phyloP scores from a whole-genome alignment of 2,797 vertebrate species.

The Cryptoblepharus egeriae region DNA sequence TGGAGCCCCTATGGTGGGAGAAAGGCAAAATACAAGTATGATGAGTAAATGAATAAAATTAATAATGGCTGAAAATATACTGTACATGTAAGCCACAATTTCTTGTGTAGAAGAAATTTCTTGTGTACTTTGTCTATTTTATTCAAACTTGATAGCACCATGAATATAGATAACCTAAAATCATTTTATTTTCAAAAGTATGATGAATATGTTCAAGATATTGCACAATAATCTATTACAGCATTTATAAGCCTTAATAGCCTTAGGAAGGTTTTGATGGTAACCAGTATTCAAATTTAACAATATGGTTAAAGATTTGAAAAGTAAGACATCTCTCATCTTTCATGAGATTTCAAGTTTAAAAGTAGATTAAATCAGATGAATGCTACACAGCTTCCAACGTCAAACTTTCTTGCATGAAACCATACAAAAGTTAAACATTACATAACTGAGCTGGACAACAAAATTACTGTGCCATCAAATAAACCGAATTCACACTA shows the following conservation, averaged over 20 bases:
- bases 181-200: too few species aligned
- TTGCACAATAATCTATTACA: too few species aligned
- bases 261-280: neutral
- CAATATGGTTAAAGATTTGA: neutral
- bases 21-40: too few species aligned
- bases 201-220: neutral
- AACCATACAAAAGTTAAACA: too few species aligned
- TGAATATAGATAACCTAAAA: neutral
- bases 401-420: too few species aligned
- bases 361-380: neutral
- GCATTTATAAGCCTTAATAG: too few species aligned
- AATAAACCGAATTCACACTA: too few species aligned
- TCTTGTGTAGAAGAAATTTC: neutral
- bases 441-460: too few species aligned
- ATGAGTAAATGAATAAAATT: too few species aligned
- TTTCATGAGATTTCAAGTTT: neutral
- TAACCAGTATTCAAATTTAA: neutral
- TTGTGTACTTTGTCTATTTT: neutral
- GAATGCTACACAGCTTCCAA: neutral
- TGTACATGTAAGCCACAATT: neutral
- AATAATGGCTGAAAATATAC: too few species aligned
- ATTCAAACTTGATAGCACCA: neutral
- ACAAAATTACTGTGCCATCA: too few species aligned
- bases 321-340: neutral
- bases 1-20: too few species aligned